phyloP scores from a whole-genome alignment of 2,888 invertebrate species.

The Scaptomyza tumidula region DNA sequence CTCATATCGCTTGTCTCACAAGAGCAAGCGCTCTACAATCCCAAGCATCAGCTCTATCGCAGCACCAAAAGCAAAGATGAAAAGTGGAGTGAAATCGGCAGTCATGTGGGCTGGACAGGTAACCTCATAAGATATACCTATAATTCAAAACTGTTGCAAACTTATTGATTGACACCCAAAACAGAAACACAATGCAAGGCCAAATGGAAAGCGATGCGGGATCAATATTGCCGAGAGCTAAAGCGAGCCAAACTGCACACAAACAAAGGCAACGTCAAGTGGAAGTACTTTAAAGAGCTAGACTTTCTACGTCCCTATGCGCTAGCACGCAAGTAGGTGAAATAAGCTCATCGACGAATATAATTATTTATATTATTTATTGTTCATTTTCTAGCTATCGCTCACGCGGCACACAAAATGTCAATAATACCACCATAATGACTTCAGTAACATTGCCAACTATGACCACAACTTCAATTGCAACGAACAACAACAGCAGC shows the following conservation, averaged over 20 bases:
- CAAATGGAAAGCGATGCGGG: conserved; percentile 83
- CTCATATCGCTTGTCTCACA: conserved; percentile 79
- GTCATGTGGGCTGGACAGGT: conserved; percentile 81
- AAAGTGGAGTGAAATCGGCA: conserved; percentile 80
- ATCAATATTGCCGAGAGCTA: conserved; percentile 83
- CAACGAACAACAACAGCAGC: conserved; percentile 35
- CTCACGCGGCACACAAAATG: conserved; percentile 59
- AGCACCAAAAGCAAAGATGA: conserved; percentile 78
- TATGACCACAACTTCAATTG: conserved; percentile 17
- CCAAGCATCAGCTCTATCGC: conserved; percentile 81
- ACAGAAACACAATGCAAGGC: conserved; percentile 81
- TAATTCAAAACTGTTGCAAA: not conserved
- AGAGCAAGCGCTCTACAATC: conserved; percentile 82
- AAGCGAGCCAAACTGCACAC: conserved; percentile 79
- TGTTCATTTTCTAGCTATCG: conserved; percentile 66
- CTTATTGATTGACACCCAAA: not conserved
- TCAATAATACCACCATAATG: conserved; percentile 24
- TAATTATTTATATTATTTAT: not conserved
- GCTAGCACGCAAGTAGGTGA: conserved; percentile 79
- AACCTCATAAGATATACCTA: conserved; percentile 10
- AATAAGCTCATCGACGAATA: not conserved
- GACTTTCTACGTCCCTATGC: conserved; percentile 82
- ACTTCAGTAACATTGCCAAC: conserved; percentile 15
- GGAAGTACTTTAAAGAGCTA: conserved; percentile 82
- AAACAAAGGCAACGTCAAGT: conserved; percentile 77